Conservation (phyloP, 2,113 vertebrate genomes). For the Ahaetulla prasina region DNA sequence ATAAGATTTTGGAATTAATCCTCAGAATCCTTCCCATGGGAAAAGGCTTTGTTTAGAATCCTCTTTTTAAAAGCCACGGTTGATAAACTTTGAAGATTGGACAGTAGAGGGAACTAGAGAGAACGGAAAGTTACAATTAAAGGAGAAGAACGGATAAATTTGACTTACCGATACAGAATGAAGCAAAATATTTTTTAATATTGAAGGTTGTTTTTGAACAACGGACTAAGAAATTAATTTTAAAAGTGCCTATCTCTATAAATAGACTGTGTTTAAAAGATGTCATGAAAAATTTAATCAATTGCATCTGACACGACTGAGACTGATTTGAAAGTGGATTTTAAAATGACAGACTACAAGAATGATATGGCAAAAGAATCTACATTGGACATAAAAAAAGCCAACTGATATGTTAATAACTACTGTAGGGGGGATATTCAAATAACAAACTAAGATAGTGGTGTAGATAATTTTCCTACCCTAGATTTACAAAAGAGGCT, state of each 20-base stretch:
- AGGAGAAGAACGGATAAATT: neutral
- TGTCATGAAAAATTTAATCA: neutral
- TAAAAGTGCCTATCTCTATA: neutral
- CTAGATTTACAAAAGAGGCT: neutral
- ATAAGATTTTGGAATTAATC: neutral
- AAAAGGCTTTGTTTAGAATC: neutral
- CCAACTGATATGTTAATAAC: neutral
- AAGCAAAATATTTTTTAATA: neutral
- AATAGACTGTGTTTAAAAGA: neutral
- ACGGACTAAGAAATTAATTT: neutral
- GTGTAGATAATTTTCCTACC: neutral
- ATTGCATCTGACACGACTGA: too few species aligned
- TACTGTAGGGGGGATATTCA: neutral
- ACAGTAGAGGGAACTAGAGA: neutral
- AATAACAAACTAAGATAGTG: neutral
- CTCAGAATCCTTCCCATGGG: neutral
- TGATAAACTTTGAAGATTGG: neutral
- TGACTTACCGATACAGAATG: neutral
- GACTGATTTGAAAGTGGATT: neutral
- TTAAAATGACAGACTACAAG: neutral
- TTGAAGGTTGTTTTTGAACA: neutral
- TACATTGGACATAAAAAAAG: neutral
- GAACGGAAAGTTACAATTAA: neutral
- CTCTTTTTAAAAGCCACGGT: neutral
- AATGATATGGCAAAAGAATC: neutral